Evolutionary conservation across 2,797 vertebrate genomes (phyloP).

Genomic region (Hippocampus kuda): DNA sequence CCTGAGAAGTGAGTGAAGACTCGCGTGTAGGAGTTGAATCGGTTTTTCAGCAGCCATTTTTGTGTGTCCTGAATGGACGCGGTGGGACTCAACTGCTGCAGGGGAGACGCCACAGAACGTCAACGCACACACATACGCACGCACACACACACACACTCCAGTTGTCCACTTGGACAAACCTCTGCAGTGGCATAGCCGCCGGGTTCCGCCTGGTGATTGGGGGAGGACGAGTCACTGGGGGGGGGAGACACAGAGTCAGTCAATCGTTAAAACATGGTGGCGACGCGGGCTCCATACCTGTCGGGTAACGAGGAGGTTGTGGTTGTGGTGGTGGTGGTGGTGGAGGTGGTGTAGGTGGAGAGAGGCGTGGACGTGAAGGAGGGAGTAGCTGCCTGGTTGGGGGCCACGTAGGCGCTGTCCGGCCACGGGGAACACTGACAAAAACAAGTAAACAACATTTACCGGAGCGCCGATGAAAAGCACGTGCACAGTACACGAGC

Average conservation of each 20-base stretch:
- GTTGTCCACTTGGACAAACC: conserved; percentile 59
- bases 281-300: conserved; percentile 61
- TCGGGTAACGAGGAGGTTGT: conserved; percentile 73
- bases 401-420: conserved; percentile 79
- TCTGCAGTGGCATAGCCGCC: conserved; percentile 68
- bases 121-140: not conserved
- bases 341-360: conserved; percentile 61
- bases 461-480: not conserved
- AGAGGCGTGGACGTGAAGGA: conserved; percentile 74
- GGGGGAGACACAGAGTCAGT: not conserved
- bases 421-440: conserved; percentile 89
- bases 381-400: conserved; percentile 76
- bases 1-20: conserved; percentile 95
- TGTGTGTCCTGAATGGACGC: conserved; percentile 86
- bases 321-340: conserved; percentile 43
- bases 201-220: conserved; percentile 90
- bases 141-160: not conserved
- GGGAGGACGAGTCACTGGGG: conserved; percentile 86
- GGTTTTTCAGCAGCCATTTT: conserved; percentile 87
- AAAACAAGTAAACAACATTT: not conserved
- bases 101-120: not conserved
- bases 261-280: not conserved
- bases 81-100: conserved; percentile 80
- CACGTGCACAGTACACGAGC: too few relatives aligned
- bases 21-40: conserved; percentile 80